Evolutionary conservation across 2,797 vertebrate species (phyloP).

Genomic region (Pachyuromys duprasi): DNA sequence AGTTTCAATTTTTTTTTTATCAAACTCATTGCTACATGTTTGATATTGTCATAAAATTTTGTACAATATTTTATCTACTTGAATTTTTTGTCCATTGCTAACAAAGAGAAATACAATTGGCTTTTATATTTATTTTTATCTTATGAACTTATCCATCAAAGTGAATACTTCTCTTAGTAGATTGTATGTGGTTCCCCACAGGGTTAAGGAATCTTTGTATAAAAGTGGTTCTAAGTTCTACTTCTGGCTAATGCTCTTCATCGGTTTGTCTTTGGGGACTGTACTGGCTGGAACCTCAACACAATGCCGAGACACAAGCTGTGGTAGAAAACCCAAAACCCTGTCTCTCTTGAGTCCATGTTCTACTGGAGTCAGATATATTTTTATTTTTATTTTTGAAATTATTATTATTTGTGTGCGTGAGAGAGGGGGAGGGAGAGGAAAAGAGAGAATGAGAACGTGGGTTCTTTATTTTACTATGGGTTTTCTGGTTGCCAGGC

Average conservation of each 20-base stretch:
- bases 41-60: neutral
- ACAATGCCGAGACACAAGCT: neutral
- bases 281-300: neutral
- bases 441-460: no score
- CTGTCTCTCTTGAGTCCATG: rapidly evolving
- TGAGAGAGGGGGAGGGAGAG: no score
- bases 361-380: neutral
- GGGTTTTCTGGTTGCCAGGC: neutral
- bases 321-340: neutral
- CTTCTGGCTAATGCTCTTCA: neutral
- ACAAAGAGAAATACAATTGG: neutral
- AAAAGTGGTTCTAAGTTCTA: neutral
- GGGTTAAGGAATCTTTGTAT: neutral
- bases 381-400: no score
- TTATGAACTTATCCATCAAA: neutral
- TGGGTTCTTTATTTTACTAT: neutral
- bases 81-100: neutral
- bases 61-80: neutral
- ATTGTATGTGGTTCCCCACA: neutral
- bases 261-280: neutral
- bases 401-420: no score
- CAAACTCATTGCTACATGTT: neutral
- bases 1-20: neutral
- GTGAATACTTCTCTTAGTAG: neutral
- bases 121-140: constrained; percentile 9